Conservation (phyloP, 2,797 vertebrate species). For the Pseudochirops corinnae region DNA sequence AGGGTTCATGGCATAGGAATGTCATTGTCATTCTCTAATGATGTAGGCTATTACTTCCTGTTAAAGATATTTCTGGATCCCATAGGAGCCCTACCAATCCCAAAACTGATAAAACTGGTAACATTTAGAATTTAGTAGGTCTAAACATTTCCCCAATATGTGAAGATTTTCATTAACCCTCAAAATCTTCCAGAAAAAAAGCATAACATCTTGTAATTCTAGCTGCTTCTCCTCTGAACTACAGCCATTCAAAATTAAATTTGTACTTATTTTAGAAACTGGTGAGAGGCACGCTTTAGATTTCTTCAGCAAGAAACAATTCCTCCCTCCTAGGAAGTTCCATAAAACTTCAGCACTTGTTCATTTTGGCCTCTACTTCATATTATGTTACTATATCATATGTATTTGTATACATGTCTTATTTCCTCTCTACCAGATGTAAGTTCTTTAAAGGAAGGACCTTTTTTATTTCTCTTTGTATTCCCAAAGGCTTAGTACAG, state of each 20-base stretch:
- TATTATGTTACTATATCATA: neutral
- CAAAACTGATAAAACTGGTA: constrained; percentile 8
- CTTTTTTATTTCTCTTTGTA: no score
- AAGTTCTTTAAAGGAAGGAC: neutral
- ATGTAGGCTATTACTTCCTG: constrained; percentile 32
- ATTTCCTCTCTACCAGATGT: neutral
- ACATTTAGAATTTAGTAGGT: constrained; percentile 43
- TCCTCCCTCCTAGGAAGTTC: neutral
- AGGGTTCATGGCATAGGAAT: neutral
- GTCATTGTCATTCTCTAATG: constrained; percentile 19
- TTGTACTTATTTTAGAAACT: neutral
- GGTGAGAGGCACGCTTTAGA: neutral
- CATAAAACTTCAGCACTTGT: neutral
- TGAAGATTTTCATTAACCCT: constrained; percentile 51
- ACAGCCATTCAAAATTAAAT: neutral
- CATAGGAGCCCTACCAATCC: constrained; percentile 2
- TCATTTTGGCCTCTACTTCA: neutral
- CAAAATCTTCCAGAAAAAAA: constrained; percentile 27
- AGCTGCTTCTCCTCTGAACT: neutral
- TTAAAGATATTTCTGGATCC: constrained; percentile 37
- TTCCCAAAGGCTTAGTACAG: no score
- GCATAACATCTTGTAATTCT: neutral
- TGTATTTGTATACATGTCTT: neutral
- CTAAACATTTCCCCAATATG: constrained; percentile 18
- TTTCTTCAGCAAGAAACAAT: neutral